These are phyloP conservation scores for Gallinago media DNA, from an alignment of 2,113 vertebrate genomes.

Conservation along the genomic window DNA sequence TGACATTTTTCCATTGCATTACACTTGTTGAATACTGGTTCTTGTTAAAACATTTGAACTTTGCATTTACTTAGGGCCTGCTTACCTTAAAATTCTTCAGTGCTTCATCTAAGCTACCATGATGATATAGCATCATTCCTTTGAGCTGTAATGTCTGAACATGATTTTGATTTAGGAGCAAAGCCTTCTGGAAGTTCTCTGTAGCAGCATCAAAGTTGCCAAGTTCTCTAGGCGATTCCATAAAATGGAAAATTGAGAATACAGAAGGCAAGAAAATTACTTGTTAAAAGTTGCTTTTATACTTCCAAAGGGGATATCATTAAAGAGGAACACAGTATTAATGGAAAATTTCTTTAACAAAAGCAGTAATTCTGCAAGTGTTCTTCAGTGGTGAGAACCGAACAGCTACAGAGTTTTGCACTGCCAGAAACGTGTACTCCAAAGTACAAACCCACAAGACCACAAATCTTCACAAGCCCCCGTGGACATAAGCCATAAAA, in stretches of 20 bases:
- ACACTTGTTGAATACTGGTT: neutral
- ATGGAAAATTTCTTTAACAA: neutral
- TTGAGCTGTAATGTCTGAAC: constrained; percentile 95
- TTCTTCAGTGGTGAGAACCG: neutral
- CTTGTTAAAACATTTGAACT: neutral
- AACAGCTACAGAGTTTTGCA: neutral
- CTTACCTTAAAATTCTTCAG: constrained; percentile 95
- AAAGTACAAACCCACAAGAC: neutral
- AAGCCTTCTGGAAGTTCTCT: constrained; percentile 96
- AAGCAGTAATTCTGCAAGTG: neutral
- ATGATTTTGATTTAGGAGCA: constrained; percentile 96
- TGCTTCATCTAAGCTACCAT: constrained; percentile 93
- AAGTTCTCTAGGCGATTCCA: constrained; percentile 83
- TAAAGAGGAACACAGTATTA: neutral
- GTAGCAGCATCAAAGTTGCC: constrained; percentile 96
- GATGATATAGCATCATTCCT: constrained; percentile 98
- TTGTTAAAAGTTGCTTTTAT: neutral
- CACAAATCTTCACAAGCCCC: neutral
- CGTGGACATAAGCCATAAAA: neutral
- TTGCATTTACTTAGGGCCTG: neutral
- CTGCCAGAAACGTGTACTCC: neutral
- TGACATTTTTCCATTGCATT: neutral
- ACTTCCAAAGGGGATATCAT: neutral
- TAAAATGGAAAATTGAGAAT: neutral
- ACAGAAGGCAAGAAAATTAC: neutral